Evolutionary conservation across 2,888 invertebrate species (phyloP).

Genomic region (Scaptomyza cyrtandrae): DNA sequence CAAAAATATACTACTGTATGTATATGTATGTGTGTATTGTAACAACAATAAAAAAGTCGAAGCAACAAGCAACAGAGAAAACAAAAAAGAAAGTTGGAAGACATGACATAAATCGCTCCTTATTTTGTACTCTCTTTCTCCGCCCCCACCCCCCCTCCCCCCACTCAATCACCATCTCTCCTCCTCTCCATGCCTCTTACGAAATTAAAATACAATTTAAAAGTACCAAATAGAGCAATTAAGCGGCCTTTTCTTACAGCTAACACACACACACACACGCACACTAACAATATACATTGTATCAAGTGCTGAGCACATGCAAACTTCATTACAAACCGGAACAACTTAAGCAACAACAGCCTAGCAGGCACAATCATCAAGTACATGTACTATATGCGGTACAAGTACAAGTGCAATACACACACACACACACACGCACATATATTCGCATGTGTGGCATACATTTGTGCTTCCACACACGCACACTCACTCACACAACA

Average conservation of each 20-base stretch:
- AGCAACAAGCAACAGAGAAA: neutral
- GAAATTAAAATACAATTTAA: constrained; percentile 81
- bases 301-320: constrained; percentile 48
- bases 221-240: constrained; percentile 79
- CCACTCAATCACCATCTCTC: neutral
- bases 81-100: constrained; percentile 27
- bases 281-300: constrained; percentile 8
- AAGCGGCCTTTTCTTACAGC: constrained; percentile 57
- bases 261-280: constrained; percentile 7
- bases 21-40: neutral
- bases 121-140: neutral
- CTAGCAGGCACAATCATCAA: constrained; percentile 55
- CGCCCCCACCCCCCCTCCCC: neutral
- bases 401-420: constrained; percentile 36
- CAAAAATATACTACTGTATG: neutral
- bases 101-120: constrained; percentile 34
- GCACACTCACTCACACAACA: constrained; percentile 31
- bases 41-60: constrained; percentile 1
- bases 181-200: no score
- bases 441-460: constrained; percentile 24
- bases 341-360: constrained; percentile 60
- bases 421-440: constrained; percentile 23
- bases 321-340: constrained; percentile 64
- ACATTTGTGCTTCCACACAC: constrained; percentile 33
- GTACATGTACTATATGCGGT: constrained; percentile 44